Conservation (phyloP, 2,797 vertebrate species). For the Intellagama lesueurii region DNA sequence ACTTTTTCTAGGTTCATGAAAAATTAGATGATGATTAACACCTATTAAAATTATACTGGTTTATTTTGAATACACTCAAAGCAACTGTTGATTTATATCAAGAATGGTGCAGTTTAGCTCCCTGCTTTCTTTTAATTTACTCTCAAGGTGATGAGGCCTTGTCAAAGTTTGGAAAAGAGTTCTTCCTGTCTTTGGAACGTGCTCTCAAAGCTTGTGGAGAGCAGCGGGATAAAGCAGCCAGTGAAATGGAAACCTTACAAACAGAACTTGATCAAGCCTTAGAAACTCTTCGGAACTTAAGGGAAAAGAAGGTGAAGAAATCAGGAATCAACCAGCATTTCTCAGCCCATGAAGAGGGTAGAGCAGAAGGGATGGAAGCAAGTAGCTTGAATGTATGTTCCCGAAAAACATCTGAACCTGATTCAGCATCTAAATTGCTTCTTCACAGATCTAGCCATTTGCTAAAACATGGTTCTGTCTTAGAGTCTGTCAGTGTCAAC, state of each 20-base stretch:
- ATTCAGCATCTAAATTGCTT: not conserved
- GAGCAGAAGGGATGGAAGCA: slow-evolving; percentile 14
- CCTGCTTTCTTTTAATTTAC: slow-evolving; percentile 13
- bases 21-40: not conserved
- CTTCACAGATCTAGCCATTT: slow-evolving; percentile 30
- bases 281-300: slow-evolving; percentile 57
- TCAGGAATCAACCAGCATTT: slow-evolving; percentile 34
- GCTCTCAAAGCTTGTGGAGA: slow-evolving; percentile 64
- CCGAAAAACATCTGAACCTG: slow-evolving; percentile 27
- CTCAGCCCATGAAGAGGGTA: slow-evolving; percentile 29
- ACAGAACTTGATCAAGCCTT: slow-evolving; percentile 63
- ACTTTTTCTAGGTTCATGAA: slow-evolving; percentile 6
- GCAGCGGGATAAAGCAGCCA: slow-evolving; percentile 61
- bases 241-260: slow-evolving; percentile 62
- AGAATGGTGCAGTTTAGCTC: slow-evolving; percentile 34
- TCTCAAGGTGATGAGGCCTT: slow-evolving; percentile 67
- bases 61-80: slow-evolving; percentile 54
- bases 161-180: slow-evolving; percentile 64
- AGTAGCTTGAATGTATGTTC: slow-evolving; percentile 15
- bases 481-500: slow-evolving; percentile 9
- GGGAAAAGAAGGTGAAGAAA: slow-evolving; percentile 57
- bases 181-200: slow-evolving; percentile 65
- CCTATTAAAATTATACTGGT: not conserved
- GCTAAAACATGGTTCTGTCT: slow-evolving; percentile 27
- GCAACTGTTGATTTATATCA: slow-evolving; percentile 42